A percentile compares a stretch with the other conserved stretches of the same genome.
Evolutionary conservation across 1,140 invertebrate species (phyloP).

Genomic region (Procambarus virginalis): DNA sequence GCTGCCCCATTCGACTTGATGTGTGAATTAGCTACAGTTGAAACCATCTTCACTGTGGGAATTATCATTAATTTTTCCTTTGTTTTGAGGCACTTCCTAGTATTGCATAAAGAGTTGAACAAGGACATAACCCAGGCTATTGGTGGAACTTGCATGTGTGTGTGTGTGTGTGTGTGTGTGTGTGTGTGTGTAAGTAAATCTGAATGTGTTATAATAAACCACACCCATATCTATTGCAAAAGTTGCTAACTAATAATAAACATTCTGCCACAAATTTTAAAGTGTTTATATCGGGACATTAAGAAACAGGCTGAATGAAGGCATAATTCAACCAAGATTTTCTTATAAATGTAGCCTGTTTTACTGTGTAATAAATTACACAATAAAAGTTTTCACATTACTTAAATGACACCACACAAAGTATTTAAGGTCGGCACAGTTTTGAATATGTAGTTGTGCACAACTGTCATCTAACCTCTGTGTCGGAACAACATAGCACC

Average conservation of each 20-base stretch:
- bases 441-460: background rate
- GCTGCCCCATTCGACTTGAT: background rate
- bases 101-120: conserved; percentile 20
- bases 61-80: background rate
- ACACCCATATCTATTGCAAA: background rate
- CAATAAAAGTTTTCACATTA: background rate
- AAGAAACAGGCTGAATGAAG: background rate
- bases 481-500: background rate
- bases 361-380: background rate
- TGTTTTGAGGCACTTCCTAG: conserved; percentile 52
- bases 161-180: background rate
- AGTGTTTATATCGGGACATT: too few species aligned
- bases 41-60: too few species aligned
- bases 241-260: background rate
- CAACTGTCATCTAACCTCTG: background rate
- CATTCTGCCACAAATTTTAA: background rate
- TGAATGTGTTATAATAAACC: background rate
- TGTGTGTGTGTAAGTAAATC: too few species aligned
- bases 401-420: background rate
- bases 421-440: background rate
- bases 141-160: conserved; percentile 22
- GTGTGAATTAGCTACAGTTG: background rate
- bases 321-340: background rate
- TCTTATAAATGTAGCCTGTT: background rate
- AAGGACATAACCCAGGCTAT: conserved; percentile 18